Evolutionary conservation across 2,113 vertebrate genomes (phyloP), one percentile per base, ranked within the genome.

Genomic region (Lipophrys pholis): DNA sequence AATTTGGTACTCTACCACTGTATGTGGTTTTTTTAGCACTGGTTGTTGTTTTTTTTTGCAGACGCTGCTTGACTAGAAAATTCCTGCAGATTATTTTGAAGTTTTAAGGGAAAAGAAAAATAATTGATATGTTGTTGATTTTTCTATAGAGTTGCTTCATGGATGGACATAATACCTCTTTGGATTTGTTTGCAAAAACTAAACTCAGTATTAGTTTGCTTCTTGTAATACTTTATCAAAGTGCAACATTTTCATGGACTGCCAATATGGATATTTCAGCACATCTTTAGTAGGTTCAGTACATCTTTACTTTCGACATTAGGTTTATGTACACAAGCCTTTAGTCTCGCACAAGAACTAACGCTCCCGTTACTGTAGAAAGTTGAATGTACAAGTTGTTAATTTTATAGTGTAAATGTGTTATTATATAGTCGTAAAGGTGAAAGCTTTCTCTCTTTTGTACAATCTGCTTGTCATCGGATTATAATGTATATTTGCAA

Each of bases 271-370:
- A n/a, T n/a, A n/a, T n/a, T n/a, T n/a, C n/a, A n/a, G n/a, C n/a
- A n/a, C 21, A 30, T 2, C 2, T 30, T 30, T 30, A 30, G 21
- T 30, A 2, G 21, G 21, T 30, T 30, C 21, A 30, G 21, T 30
- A 4, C 21, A 30, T 30, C 69, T 36, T 45, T 38, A 15, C 54
- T 38, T 55, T 67, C 59, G 53, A 68, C 57, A 41, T 38, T 15
- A 42, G 62, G 38, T 64, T 64, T 51, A 55, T 55, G 71, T 55
- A 41, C 50, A 42, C 9, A 5, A 7, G 10, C 15, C 11, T 66
- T 21, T 43, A 48, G 51, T 76, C 45, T 42, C 15, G 69, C 41
- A 60, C 88, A 89, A 90, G 87, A 90, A 89, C 61, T n/a, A 52
- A 56, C 8, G 61, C 73, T 83, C 64, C 39, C 52, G n/a, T 64